Evolutionary conservation across 1,140 invertebrate species (phyloP).

Genomic region (Phenacoccus solenopsis): DNA sequence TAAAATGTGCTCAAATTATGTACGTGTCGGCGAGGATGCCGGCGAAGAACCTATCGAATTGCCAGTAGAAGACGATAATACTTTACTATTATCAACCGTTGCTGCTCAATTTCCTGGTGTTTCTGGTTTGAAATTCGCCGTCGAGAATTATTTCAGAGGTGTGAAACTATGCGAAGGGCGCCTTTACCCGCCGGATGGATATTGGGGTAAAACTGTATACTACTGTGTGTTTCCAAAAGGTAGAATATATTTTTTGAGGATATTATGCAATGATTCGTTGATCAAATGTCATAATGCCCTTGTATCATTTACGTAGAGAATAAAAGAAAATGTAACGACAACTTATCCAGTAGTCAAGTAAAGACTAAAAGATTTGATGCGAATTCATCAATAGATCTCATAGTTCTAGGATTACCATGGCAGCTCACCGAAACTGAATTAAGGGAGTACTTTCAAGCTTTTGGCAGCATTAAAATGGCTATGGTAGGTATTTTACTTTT

Average conservation of each 20-base stretch:
- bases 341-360: conserved; percentile 73
- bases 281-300: not conserved
- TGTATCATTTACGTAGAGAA: conserved; percentile 52
- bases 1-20: conserved; percentile 28
- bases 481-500: conserved; percentile 37
- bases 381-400: conserved; percentile 87
- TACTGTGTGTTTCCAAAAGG: conserved; percentile 92
- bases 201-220: conserved; percentile 77
- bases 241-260: conserved; percentile 29
- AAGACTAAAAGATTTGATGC: conserved; percentile 84
- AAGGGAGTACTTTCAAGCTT: conserved; percentile 88
- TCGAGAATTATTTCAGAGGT: conserved; percentile 71
- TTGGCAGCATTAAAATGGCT: conserved; percentile 92
- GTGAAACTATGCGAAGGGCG: conserved; percentile 73
- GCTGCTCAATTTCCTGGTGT: conserved; percentile 84
- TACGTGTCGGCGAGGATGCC: conserved; percentile 72
- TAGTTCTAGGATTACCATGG: conserved; percentile 92
- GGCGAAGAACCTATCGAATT: conserved; percentile 83
- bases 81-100: conserved; percentile 70
- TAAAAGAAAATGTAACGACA: conserved; percentile 90
- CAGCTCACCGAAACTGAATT: conserved; percentile 93
- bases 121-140: conserved; percentile 82
- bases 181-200: conserved; percentile 72
- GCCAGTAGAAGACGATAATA: conserved; percentile 76
- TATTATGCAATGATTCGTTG: not conserved